Conservation (phyloP, 1,140 invertebrate species). For the Aricia agestis region DNA sequence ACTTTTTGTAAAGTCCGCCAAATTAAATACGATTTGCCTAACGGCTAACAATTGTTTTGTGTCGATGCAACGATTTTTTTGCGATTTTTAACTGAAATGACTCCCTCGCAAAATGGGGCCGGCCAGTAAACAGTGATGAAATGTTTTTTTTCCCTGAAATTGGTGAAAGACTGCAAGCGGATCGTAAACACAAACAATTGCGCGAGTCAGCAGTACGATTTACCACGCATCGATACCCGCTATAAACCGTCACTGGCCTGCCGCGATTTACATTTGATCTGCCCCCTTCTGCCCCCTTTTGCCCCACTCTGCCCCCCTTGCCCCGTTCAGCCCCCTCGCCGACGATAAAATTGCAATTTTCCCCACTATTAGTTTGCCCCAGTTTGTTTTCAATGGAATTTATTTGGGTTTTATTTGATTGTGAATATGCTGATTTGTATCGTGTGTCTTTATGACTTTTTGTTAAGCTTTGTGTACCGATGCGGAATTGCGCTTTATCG, state of each 20-base stretch:
- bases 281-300: neutral
- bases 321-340: neutral
- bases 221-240: conserved; percentile 20
- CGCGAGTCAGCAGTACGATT: conserved; percentile 21
- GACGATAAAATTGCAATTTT: conserved; percentile 30
- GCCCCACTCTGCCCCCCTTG: neutral
- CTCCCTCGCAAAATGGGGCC: no score
- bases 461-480: neutral
- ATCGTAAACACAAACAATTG: conserved; percentile 25
- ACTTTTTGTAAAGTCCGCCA: no score
- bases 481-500: neutral
- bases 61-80: neutral
- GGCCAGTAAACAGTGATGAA: neutral
- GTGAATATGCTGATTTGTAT: conserved; percentile 16
- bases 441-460: neutral
- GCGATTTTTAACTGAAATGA: neutral
- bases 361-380: conserved; percentile 22
- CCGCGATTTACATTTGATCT: conserved; percentile 21
- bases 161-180: conserved; percentile 21
- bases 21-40: no score
- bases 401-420: conserved; percentile 20
- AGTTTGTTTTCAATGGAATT: conserved; percentile 23
- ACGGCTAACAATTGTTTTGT: neutral
- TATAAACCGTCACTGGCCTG: conserved; percentile 22
- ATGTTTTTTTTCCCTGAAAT: conserved; percentile 15